phyloP scores from a whole-genome alignment of 1,140 invertebrate species.

The Bombus soroeensis region DNA sequence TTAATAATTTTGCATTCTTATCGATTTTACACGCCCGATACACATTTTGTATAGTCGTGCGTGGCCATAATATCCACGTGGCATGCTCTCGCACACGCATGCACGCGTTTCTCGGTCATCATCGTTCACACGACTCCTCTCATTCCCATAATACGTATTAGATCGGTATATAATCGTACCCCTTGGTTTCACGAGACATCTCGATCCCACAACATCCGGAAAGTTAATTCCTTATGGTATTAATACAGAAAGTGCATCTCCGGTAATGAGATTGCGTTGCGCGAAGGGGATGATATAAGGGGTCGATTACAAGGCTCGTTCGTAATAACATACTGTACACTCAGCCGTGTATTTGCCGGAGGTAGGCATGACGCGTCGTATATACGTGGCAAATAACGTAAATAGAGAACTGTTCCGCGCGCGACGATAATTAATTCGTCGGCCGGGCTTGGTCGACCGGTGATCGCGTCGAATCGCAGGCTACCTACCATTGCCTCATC shows the following conservation, averaged over 20 bases:
- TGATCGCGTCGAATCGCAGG: background rate
- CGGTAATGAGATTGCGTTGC: slow-evolving; percentile 80
- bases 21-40: too few species aligned
- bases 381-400: slow-evolving; percentile 18
- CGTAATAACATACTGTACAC: slow-evolving; percentile 75
- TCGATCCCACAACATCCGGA: slow-evolving; percentile 76
- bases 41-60: too few species aligned
- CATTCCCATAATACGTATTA: background rate
- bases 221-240: slow-evolving; percentile 81
- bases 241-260: slow-evolving; percentile 80
- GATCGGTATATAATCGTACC: background rate
- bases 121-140: background rate
- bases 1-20: too few species aligned
- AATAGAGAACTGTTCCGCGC: slow-evolving; percentile 6
- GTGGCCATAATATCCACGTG: too few species aligned
- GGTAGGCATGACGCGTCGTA: slow-evolving; percentile 6
- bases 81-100: background rate
- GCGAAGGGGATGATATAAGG: slow-evolving; percentile 74
- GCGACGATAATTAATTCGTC: slow-evolving; percentile 38
- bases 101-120: background rate
- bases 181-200: slow-evolving; percentile 74
- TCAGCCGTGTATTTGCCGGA: slow-evolving; percentile 47
- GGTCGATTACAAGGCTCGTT: slow-evolving; percentile 74
- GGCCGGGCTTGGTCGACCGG: background rate
- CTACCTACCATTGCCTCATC: background rate